Percentiles rank a stretch among this genome's conserved stretches.
Evolutionary conservation across 2,888 invertebrate genomes (phyloP).

Genomic region (Drosophila vallismaia): DNA sequence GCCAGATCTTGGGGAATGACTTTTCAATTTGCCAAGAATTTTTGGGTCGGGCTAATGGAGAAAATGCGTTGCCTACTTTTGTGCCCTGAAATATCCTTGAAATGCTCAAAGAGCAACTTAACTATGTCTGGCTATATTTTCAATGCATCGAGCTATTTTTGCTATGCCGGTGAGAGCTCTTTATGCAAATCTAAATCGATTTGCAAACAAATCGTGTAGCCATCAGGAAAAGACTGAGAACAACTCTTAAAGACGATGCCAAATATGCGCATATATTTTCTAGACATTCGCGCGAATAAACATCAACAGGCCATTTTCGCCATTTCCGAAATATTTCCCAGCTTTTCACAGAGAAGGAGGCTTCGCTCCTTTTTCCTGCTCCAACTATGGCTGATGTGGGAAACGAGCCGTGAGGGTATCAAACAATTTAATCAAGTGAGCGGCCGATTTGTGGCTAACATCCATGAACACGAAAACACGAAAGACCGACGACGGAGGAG

Average conservation of each 20-base stretch:
- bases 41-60: slow-evolving; percentile 4
- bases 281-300: slow-evolving; percentile 17
- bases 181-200: slow-evolving; percentile 53
- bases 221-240: slow-evolving; percentile 10
- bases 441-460: slow-evolving; percentile 65
- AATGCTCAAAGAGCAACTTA: slow-evolving; percentile 11
- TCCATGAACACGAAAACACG: slow-evolving; percentile 32
- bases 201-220: slow-evolving; percentile 36
- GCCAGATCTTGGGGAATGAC: slow-evolving; percentile 12
- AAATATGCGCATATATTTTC: slow-evolving; percentile 37
- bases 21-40: slow-evolving; percentile 25
- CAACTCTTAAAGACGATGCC: slow-evolving; percentile 13
- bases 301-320: slow-evolving; percentile 60
- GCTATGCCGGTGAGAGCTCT: slow-evolving; percentile 5
- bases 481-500: not conserved
- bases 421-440: slow-evolving; percentile 69
- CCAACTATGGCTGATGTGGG: not conserved
- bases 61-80: slow-evolving; percentile 27
- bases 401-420: slow-evolving; percentile 34
- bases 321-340: slow-evolving; percentile 33
- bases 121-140: slow-evolving; percentile 3
- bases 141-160: slow-evolving; percentile 20
- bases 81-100: slow-evolving; percentile 14
- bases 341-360: slow-evolving; percentile 4
- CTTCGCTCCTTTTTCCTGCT: not conserved